phyloP scores from a whole-genome alignment of 2,113 vertebrate genomes.

The Psittacula cyanocephala region DNA sequence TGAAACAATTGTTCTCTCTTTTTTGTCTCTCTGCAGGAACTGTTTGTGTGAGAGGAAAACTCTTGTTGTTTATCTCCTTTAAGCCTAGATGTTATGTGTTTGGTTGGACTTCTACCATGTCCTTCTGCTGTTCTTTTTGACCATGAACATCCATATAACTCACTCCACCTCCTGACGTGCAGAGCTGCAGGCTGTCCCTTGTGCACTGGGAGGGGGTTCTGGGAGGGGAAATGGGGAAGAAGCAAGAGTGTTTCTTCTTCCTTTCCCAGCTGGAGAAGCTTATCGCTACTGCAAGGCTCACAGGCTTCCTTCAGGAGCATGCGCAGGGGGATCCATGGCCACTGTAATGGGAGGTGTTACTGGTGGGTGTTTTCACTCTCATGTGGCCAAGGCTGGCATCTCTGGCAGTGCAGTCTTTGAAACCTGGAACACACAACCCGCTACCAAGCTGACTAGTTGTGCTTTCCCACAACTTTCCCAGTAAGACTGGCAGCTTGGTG shows the following conservation, averaged over 20 bases:
- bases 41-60: background rate
- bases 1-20: background rate
- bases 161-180: accelerated
- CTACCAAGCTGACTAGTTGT: background rate
- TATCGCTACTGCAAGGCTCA: background rate
- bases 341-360: background rate
- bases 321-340: background rate
- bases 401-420: background rate
- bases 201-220: accelerated
- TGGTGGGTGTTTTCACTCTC: background rate
- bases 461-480: background rate
- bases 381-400: background rate
- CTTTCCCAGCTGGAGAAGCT: background rate
- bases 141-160: background rate
- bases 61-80: background rate
- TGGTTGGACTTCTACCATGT: background rate
- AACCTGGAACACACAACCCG: background rate
- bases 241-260: background rate
- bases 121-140: background rate
- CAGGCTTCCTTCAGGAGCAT: accelerated
- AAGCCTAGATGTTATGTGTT: background rate
- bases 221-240: background rate
- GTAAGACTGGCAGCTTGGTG: background rate
- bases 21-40: background rate
- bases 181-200: background rate